Conservation (phyloP, 1,140 invertebrate species). For the Pseudobourletiella spinata region DNA sequence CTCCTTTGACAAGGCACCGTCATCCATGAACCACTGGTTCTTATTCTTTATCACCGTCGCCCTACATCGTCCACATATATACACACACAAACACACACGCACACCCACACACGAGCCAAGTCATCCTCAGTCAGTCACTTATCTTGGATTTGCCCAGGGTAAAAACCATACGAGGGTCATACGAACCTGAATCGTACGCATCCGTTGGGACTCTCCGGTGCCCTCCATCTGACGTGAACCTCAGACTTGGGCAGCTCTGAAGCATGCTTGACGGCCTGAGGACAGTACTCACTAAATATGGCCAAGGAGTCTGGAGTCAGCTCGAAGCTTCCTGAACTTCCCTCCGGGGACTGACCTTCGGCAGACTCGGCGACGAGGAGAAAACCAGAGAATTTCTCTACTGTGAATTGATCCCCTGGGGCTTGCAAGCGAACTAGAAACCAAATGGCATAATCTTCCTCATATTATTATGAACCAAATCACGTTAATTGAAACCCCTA, state of each 20-base stretch:
- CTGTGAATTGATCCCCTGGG: constrained; percentile 40
- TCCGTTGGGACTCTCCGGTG: constrained; percentile 43
- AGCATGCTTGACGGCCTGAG: constrained; percentile 47
- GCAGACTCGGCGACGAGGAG: constrained; percentile 43
- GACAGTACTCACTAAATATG: constrained; percentile 46
- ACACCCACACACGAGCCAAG: too few species aligned
- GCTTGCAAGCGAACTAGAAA: constrained; percentile 46
- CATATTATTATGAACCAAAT: too few species aligned
- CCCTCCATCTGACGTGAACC: constrained; percentile 48
- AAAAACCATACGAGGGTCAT: too few species aligned
- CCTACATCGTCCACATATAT: too few species aligned
- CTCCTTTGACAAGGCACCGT: constrained; percentile 66
- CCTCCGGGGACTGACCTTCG: constrained; percentile 25
- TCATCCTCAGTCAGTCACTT: too few species aligned
- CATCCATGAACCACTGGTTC: constrained; percentile 80
- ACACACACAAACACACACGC: too few species aligned
- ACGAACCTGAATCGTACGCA: constrained; percentile 47
- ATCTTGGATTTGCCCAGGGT: too few species aligned
- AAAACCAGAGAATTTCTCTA: constrained; percentile 48
- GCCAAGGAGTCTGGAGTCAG: constrained; percentile 42
- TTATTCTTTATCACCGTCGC: constrained; percentile 79
- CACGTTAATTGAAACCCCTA: too few species aligned
- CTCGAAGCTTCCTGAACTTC: constrained; percentile 36
- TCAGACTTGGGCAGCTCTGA: constrained; percentile 47
- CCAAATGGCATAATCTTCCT: too few species aligned